Evolutionary conservation across 1,140 invertebrate genomes (phyloP), one percentile per base, ranked within the genome.

Genomic region (Meloidogyne exigua): DNA sequence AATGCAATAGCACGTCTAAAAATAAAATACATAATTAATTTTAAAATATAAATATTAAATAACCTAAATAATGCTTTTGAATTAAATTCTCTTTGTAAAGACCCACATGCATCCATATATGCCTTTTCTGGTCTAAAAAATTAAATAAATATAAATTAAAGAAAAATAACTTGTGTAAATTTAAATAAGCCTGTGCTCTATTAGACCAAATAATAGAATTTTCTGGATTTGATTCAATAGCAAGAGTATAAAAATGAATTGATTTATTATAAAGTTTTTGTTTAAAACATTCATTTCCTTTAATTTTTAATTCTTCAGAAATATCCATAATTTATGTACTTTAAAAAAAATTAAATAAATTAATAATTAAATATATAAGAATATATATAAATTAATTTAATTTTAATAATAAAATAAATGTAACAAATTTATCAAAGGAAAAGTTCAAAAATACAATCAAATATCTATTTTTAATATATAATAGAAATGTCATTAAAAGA

Each of bases 261-360:
- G 72, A 36, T 25, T 73, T 73, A 39, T 73, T 73, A 21, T 57
- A 73, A 26, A 73, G 72, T 64, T 64, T 57, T n/a, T 36, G 49
- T n/a, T 65, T 62, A 64, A 73, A 73, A 65, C 72, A 73, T 64
- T 73, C 72, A 62, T 73, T 73, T 66, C 26, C 72, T 36, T 73
- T 36, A 25, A 25, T 65, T 32, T 64, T 73, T 57, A 73, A 62
- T 39, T 62, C 57, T 65, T 65, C 49, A 15, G 57, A 57, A 57
- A 57, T 65, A 28, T 73, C 72, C 44, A 44, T 44, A n/a, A 18
- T n/a, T 42, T 9, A 28, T 18, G 2, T 32, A 18, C 18, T 49
- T 18, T 32, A 32, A 42, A 42, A 5, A 42, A 49, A 49, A 13
- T 49, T 49, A 18, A 49, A 3, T 18, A 49, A 49, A n/a, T n/a